Conservation (phyloP, 2,888 invertebrate genomes). For the Emesis russula region DNA sequence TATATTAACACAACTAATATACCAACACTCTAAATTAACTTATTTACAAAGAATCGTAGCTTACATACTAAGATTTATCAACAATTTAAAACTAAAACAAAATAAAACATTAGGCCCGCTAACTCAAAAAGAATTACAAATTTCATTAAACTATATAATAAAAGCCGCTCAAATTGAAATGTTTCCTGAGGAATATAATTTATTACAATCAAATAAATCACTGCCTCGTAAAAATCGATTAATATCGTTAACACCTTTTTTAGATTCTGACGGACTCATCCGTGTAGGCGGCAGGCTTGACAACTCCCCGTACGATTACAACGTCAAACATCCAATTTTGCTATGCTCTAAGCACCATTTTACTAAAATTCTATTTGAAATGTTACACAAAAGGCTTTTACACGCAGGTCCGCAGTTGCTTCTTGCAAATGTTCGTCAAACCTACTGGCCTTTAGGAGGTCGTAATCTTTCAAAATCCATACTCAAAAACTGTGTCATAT, state of each 20-base stretch:
- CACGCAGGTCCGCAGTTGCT: neutral
- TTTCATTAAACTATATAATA: neutral
- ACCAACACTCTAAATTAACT: constrained; percentile 29
- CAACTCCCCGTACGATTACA: constrained; percentile 31
- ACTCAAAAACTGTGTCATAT: no score
- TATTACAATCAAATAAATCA: neutral
- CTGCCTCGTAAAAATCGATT: constrained; percentile 32
- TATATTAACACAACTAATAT: neutral
- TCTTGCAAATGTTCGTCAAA: no score
- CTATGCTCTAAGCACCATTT: constrained; percentile 20
- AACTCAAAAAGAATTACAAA: constrained; percentile 2
- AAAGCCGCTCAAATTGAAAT: neutral
- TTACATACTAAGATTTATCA: constrained; percentile 49
- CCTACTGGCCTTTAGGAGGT: no score
- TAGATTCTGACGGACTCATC: constrained; percentile 27
- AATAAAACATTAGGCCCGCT: constrained; percentile 31
- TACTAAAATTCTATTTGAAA: neutral
- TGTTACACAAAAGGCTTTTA: neutral
- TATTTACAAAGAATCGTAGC: constrained; percentile 40
- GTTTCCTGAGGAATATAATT: constrained; percentile 4
- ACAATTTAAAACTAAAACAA: constrained; percentile 46
- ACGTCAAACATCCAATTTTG: constrained; percentile 42
- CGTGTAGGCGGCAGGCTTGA: constrained; percentile 38
- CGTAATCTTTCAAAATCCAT: no score
- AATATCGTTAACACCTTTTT: constrained; percentile 21